Percentiles rank a stretch among this genome's conserved stretches.
These are phyloP conservation scores for Syngnathus scovelli DNA, from an alignment of 2,113 vertebrate species.

Conservation along the genomic window DNA sequence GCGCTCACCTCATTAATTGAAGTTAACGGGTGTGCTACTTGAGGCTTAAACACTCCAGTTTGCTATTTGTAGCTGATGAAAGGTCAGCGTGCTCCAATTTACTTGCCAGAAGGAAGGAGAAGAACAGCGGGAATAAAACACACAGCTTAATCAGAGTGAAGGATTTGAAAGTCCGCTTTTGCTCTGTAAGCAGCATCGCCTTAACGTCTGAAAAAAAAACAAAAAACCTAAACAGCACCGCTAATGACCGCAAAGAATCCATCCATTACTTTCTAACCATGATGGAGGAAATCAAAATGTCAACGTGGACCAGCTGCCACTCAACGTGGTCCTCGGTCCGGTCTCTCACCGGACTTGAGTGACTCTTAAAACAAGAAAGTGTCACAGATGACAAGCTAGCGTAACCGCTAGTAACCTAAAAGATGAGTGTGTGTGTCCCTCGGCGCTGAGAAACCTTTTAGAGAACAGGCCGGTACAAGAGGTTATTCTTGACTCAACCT, in stretches of 20 bases:
- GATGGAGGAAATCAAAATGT: neutral
- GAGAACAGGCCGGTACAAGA: neutral
- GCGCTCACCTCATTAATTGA: constrained; percentile 44
- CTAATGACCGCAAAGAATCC: constrained; percentile 26
- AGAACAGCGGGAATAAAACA: constrained; percentile 29
- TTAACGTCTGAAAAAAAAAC: constrained; percentile 5
- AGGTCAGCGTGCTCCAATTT: constrained; percentile 57
- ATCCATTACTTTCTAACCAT: too few species aligned
- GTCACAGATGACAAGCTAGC: neutral
- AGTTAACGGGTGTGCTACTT: constrained; percentile 45
- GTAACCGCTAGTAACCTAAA: neutral
- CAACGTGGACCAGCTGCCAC: neutral
- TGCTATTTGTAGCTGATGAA: constrained; percentile 41
- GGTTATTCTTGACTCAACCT: constrained; percentile 5
- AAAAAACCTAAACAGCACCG: neutral
- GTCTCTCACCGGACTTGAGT: neutral
- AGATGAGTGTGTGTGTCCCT: neutral
- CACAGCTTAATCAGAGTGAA: constrained; percentile 35
- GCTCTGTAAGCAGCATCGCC: constrained; percentile 25
- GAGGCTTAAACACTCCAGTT: constrained; percentile 41
- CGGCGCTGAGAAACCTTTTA: neutral
- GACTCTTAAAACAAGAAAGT: neutral
- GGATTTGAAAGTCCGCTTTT: constrained; percentile 32
- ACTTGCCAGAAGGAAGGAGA: constrained; percentile 54
- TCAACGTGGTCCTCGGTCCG: neutral